phyloP scores from a whole-genome alignment of 2,113 vertebrate species.

The Amazona vittata region DNA sequence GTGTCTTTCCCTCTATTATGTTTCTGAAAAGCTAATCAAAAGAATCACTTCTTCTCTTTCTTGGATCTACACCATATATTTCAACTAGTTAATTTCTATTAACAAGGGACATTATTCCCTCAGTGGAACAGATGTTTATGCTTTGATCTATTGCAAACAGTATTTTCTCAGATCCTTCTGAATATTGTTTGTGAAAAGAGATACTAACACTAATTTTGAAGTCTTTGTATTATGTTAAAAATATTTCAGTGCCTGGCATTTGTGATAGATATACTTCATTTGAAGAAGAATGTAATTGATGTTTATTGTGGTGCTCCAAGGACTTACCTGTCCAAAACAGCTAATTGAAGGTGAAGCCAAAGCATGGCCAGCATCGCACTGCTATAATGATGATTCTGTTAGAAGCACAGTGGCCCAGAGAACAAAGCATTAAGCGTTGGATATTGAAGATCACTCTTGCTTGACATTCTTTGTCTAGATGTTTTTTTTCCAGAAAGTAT shows the following conservation, averaged over 20 bases:
- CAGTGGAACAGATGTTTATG: not conserved
- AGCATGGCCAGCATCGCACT: not conserved
- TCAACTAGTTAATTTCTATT: not conserved
- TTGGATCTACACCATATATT: not conserved
- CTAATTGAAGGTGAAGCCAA: not conserved
- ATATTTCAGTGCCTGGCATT: not conserved
- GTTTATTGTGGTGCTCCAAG: not conserved
- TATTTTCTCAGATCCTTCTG: not conserved
- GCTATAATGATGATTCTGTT: not conserved
- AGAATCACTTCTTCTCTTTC: not conserved
- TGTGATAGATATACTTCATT: not conserved
- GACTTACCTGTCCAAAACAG: not conserved
- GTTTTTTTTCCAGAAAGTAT: not conserved
- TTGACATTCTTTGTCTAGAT: not conserved
- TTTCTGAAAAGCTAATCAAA: constrained; percentile 15
- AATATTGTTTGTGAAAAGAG: not conserved
- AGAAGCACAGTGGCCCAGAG: not conserved
- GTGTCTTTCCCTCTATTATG: not conserved
- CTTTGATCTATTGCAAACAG: not conserved
- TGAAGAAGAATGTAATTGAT: not conserved
- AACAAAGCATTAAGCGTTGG: not conserved
- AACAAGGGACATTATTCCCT: not conserved
- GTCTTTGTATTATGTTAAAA: not conserved
- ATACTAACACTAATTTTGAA: not conserved
- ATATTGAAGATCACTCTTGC: not conserved